Percentiles rank a stretch among this genome's conserved stretches.
Conservation (phyloP, 92 coral and sea anemone species). For the Virgularia gustaviana region DNA sequence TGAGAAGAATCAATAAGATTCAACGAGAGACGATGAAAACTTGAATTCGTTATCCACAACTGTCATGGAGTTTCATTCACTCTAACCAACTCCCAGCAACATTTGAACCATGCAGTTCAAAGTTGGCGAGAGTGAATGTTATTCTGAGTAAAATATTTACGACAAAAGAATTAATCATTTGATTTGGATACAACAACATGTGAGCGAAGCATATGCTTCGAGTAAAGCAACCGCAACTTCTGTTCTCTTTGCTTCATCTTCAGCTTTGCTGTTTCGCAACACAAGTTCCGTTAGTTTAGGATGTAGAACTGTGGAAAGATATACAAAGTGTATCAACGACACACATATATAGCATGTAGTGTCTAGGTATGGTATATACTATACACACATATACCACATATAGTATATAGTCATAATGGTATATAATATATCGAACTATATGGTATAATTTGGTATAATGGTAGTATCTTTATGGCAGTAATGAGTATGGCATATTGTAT, state of each 20-base stretch:
- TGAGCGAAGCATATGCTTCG: slow-evolving; percentile 89
- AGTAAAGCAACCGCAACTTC: slow-evolving; percentile 82
- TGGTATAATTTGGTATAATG: too few relatives aligned
- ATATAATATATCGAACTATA: too few relatives aligned
- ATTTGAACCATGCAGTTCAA: too few relatives aligned
- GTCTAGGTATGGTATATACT: too few relatives aligned
- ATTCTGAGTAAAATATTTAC: background rate
- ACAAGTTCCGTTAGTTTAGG: slow-evolving; percentile 87
- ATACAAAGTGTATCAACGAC: too few relatives aligned
- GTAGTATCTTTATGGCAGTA: too few relatives aligned
- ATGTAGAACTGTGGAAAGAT: slow-evolving; percentile 62
- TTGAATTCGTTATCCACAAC: background rate
- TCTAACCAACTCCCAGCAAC: too few relatives aligned
- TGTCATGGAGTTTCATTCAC: too few relatives aligned
- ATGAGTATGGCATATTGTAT: too few relatives aligned
- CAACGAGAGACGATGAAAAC: slow-evolving; percentile 4
- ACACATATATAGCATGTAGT: too few relatives aligned
- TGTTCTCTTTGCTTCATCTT: slow-evolving; percentile 67
- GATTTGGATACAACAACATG: slow-evolving; percentile 95
- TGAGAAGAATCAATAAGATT: slow-evolving; percentile 13
- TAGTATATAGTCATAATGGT: too few relatives aligned
- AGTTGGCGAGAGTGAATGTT: background rate
- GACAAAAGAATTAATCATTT: background rate
- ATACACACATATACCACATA: too few relatives aligned
- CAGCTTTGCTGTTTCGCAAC: slow-evolving; percentile 68